Base-by-base conservation (phyloP, 2,113 vertebrate genomes). In the Pangasianodon hypophthalmus region DNA sequence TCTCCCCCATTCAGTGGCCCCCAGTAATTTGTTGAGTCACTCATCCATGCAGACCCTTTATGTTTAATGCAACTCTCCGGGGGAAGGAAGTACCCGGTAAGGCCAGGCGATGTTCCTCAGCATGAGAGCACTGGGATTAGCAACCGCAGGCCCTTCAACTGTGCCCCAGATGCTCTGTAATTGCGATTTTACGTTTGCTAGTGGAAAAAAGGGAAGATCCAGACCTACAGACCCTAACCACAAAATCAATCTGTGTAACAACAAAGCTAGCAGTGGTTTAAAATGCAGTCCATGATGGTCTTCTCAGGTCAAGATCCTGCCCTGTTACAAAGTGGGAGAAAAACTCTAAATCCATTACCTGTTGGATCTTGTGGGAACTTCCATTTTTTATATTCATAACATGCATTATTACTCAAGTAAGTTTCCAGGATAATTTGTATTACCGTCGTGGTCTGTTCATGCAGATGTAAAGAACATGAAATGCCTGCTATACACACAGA, bases 1-100 rank as follows among this genome's bases (percentile, higher is more conserved):
- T 95, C 84, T 92, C 91, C 69, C 92, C 92, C 93, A 92, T 96
- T 96, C 95, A 96, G 95, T 95, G 95, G 94, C 93, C 90, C 60
- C 93, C 92, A 94, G 96, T 96, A 95, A 97, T 97, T 96, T 96
- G 96, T 96, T 96, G 95, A 96, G 94, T 95, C 95, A 95, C 93
- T 96, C 96, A 96, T 96, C 96, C 96, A 95, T 97, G 95, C 93
- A 95, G 91, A 94, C 93, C 92, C 95, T 96, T 96, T 96, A 95
- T 96, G 96, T 96, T 96, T 96, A 96, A 96, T 96, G 95, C 95
- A 96, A 93, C 93, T 94, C 95, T 96, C 94, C 88, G 92, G 96
- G 86, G 82, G 87, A 94, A 90, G 89, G 84, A 92, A 91, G 88
- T 91, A 90, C 93, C 94, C 93, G 58, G 92, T 92, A 95, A 95